A percentile compares a stretch with the other conserved stretches of the same genome.
These are phyloP conservation scores for Seriola rivoliana DNA, from an alignment of 2,113 vertebrate species.

Conservation along the genomic window DNA sequence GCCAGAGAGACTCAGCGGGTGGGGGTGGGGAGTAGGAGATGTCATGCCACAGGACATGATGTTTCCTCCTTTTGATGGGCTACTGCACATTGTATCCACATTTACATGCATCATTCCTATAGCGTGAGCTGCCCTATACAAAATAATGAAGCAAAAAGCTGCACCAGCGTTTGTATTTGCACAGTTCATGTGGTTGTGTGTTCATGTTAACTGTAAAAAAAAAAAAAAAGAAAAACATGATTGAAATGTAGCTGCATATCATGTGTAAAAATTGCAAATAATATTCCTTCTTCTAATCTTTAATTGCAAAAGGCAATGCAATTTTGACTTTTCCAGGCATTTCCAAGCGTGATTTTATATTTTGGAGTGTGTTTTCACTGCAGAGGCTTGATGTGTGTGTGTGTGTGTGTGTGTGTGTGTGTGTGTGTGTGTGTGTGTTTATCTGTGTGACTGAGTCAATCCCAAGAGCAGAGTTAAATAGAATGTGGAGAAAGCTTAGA, in stretches of 20 bases:
- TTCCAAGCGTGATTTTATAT: neutral
- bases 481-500: slow-evolving; percentile 52
- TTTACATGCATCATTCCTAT: neutral
- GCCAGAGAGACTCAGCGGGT: slow-evolving; percentile 9
- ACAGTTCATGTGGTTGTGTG: neutral
- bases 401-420: slow-evolving; percentile 20
- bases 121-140: neutral
- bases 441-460: slow-evolving; percentile 40
- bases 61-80: slow-evolving; percentile 14
- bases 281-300: neutral
- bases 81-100: slow-evolving; percentile 3
- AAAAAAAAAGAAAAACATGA: neutral
- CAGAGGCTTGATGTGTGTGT: slow-evolving; percentile 6
- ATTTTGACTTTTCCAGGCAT: neutral
- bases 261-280: neutral
- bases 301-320: neutral
- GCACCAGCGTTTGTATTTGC: neutral
- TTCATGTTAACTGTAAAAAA: neutral
- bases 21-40: neutral
- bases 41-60: slow-evolving; percentile 10
- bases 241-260: neutral
- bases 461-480: slow-evolving; percentile 42
- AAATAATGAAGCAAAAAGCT: neutral
- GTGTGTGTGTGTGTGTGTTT: slow-evolving; percentile 44
- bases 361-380: neutral